Evolutionary conservation across 2,113 vertebrate species (phyloP).

Genomic region (Eupsittula cactorum): DNA sequence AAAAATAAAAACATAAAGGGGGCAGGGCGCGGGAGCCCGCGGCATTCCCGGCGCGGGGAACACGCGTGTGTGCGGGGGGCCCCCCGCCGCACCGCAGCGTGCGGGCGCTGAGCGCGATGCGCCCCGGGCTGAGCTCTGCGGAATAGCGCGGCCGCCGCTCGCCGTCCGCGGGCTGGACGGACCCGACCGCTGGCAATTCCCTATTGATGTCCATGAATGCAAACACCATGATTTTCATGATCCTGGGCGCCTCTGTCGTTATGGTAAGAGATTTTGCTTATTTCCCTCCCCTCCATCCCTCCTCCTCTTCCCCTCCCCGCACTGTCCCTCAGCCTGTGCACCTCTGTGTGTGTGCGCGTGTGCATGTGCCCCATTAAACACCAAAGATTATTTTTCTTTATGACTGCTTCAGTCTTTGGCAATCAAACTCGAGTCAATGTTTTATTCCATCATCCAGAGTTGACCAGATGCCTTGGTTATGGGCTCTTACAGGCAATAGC

Average conservation of each 20-base stretch:
- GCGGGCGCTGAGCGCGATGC: slow-evolving; percentile 9
- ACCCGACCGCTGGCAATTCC: slow-evolving; percentile 72
- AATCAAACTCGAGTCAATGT: slow-evolving; percentile 76
- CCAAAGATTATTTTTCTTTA: not conserved
- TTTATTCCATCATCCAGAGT: slow-evolving; percentile 80
- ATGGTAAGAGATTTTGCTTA: slow-evolving; percentile 86
- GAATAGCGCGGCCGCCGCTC: slow-evolving; percentile 42
- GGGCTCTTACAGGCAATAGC: slow-evolving; percentile 98
- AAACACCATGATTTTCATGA: slow-evolving; percentile 99
- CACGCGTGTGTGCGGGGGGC: not conserved
- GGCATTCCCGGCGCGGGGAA: not conserved
- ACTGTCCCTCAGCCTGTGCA: not conserved
- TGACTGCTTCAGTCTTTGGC: slow-evolving; percentile 61
- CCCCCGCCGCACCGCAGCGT: not conserved
- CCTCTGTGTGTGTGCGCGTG: not conserved
- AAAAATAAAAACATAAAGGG: not conserved
- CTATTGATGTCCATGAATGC: slow-evolving; percentile 95
- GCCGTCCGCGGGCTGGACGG: slow-evolving; percentile 32
- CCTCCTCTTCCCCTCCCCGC: not conserved
- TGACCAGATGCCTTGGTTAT: slow-evolving; percentile 81
- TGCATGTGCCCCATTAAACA: not conserved
- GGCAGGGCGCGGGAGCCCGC: not conserved
- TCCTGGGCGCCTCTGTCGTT: slow-evolving; percentile 96
- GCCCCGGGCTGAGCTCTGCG: slow-evolving; percentile 29
- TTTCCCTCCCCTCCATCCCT: not conserved